Base-by-base conservation (phyloP, 2,888 invertebrate genomes). In the Chymomyza amoena region DNA sequence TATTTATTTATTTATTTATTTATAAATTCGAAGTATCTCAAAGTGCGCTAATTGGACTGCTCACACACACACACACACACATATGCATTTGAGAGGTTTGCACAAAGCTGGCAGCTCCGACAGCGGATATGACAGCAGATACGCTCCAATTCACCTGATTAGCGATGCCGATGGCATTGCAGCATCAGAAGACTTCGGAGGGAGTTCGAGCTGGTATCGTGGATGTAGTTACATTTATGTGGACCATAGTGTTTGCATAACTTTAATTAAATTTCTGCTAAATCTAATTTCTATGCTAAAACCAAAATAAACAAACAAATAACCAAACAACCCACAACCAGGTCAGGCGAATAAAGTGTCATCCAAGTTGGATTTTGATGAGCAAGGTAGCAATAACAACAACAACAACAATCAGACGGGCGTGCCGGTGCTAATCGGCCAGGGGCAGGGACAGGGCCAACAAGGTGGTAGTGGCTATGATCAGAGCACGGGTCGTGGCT, bases 281-380 rank as follows among this genome's bases (percentile, higher is more conserved):
- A 78, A 86, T 78, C 80, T 84, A 79, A 87, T 88, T 88, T 88
- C 84, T 84, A 83, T 83, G 83, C 86, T 80, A 87, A 85, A 84
- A 67, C 81, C 25, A 73, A 84, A 75, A 32, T 32, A 32, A 84
- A 87, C 83, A 83, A 83, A 82, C 78, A 84, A 76, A 72, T 32
- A 36, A 60, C 59, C 25, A 16, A 16, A 64, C 51, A 62, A 62
- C 61, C 51, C 61, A 62, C 61, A 81, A 78, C 75, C 78, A 90
- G 91, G 88, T 76, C 90, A 91, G 77, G 80, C 89, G 77, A 86
- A 76, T 75, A 89, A 89, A 80, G 85, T 91, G 65, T 90, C 90
- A 50, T 83, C 91, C 67, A 92, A 92, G 80, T 75, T 92, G 75
- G 92, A 92, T 86, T 91, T 92, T 78, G 89, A 90, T 75, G 91